Evolutionary conservation across 1,140 invertebrate genomes (phyloP), one percentile per base, ranked within the genome.

Genomic region (Drosophila burlai): DNA sequence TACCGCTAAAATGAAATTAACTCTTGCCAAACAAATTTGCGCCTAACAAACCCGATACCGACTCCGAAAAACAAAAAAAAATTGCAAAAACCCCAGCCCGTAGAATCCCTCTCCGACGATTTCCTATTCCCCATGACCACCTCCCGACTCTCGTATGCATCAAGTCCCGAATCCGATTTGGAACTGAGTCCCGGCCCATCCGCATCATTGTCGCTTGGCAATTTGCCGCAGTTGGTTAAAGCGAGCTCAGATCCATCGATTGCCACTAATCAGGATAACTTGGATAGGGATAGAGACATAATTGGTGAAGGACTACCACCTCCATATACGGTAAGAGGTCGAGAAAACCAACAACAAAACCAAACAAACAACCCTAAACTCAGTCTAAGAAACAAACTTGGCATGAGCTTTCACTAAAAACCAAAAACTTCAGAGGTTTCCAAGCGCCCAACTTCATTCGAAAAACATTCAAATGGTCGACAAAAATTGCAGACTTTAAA

Each of bases 101-200:
- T 97, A 94, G 97, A 97, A 94, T 96, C 96, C 93, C 94, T 97
- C 93, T 97, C 97, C 85, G 97, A 97, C 95, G 98, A 99, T 95
- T 98, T 99, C 96, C 96, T 99, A 91, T 99, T 99, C 95, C 98
- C 98, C 87, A 98, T 99, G 97, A 97, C 97, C 77, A 97, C 97
- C 93, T 95, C 94, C 81, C 96, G 98, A 90, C 94, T 99, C 76
- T 99, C 98, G 91, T 99, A 98, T 94, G 98, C 98, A 75, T 98
- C 97, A 85, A 98, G 97, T 91, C 98, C 98, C 78, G 98, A 99
- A 94, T 98, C 97, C 93, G 98, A 99, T 94, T 95, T 97, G 92
- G 98, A 98, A 94, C 94, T 97, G 83, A 96, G 96, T 92, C 96
- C 96, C 69, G 96, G 95, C 83, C 95, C 96, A 66, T 95, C 95